Evolutionary conservation across 2,888 invertebrate species (phyloP), one percentile per base, ranked within the genome.

Genomic region (Ochropleura plecta): DNA sequence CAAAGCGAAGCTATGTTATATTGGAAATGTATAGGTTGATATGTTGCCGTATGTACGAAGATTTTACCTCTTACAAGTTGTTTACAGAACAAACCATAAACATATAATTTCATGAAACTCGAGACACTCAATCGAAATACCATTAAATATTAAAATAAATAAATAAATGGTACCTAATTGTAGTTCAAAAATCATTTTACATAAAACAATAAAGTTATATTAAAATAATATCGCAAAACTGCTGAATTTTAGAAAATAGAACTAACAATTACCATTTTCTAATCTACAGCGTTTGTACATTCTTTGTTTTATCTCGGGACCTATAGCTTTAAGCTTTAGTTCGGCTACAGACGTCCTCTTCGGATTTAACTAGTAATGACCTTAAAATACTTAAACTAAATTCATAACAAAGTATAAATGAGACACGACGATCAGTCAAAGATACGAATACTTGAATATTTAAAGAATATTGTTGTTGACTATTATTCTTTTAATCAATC

Each of bases 211-310:
- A 66, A n/a, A 46, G 14, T n/a, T 44, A 42, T 8, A 71, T 49
- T n/a, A 66, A 78, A 84, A 69, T 62, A 62, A 62, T 20, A 20
- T 62, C 44, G 46, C 44, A 66, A 78, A 84, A 69, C 69, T 30
- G 62, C 73, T 75, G 82, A 86, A 81, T 77, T 76, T 76, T 80
- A 80, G 74, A 87, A 78, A 79, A 86, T 73, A 76, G 62, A 82
- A 78, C 70, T 72, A 64, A 76, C 12, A 63, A 10, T 44, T 69
- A 70, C 80, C 71, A 85, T 78, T 85, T 83, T 83, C 75, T 82
- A 81, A 85, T 75, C 79, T 86, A 86, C 81, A 83, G 73, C 79
- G 70, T 86, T 87, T 86, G 83, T 86, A 87, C 84, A 74, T 80
- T 80, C 70, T 68, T 78, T 79, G 70, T 79, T 73, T 67, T 18